A percentile compares a stretch with the other conserved stretches of the same genome.
phyloP scores from a whole-genome alignment of 2,113 vertebrate genomes.

The Nesoenas mayeri region DNA sequence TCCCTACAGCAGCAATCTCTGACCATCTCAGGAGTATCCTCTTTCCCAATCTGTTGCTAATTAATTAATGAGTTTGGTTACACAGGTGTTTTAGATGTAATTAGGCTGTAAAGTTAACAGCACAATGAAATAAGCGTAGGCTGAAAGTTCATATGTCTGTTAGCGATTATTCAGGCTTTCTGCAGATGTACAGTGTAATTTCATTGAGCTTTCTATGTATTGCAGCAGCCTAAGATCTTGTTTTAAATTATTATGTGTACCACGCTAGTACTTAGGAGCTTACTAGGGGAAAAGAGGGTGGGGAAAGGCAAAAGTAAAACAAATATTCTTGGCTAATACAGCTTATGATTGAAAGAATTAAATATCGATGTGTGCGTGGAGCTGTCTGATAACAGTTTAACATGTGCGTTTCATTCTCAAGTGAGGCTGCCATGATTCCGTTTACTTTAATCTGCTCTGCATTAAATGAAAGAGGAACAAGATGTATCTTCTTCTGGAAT shows the following conservation, averaged over 20 bases:
- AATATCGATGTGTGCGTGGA: background rate
- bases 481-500: conserved; percentile 1
- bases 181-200: background rate
- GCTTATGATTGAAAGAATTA: background rate
- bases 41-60: conserved; percentile 5
- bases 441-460: background rate
- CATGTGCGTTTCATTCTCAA: conserved; percentile 3
- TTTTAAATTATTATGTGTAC: background rate
- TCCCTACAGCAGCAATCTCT: background rate
- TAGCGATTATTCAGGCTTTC: background rate
- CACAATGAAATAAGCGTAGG: background rate
- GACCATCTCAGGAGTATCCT: background rate
- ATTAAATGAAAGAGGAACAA: conserved; percentile 21
- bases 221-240: background rate
- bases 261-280: background rate
- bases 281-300: background rate
- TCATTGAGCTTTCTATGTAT: background rate
- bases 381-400: background rate
- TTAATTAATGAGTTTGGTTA: conserved; percentile 44
- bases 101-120: conserved; percentile 26
- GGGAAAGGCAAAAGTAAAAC: background rate
- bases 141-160: background rate
- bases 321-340: background rate
- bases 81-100: conserved; percentile 27
- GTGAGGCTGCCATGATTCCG: background rate